Conservation (phyloP, 2,888 invertebrate species). For the Volucella zonaria region DNA sequence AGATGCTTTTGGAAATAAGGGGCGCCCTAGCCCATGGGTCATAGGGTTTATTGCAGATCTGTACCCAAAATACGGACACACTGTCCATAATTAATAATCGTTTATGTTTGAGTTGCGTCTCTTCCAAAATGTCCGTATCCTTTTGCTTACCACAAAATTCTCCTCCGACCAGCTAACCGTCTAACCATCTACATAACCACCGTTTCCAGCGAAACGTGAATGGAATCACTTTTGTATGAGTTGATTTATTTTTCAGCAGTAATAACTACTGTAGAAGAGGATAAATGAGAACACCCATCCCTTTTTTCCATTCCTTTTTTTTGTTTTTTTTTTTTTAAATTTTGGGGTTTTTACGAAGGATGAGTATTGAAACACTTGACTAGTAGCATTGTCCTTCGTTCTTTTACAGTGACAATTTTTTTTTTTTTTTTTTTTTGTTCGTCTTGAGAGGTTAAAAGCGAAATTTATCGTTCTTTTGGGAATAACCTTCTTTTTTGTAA, state of each 20-base stretch:
- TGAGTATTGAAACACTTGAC: slow-evolving; percentile 41
- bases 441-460: slow-evolving; percentile 61
- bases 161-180: slow-evolving; percentile 27
- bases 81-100: slow-evolving; percentile 70
- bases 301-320: no score
- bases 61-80: slow-evolving; percentile 58
- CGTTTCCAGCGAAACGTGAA: slow-evolving; percentile 62
- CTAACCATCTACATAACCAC: slow-evolving; percentile 27
- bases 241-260: slow-evolving; percentile 64
- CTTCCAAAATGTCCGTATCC: slow-evolving; percentile 59
- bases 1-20: slow-evolving; percentile 38
- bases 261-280: slow-evolving; percentile 51
- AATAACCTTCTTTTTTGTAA: slow-evolving; percentile 57
- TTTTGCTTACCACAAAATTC: slow-evolving; percentile 63
- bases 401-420: slow-evolving; percentile 52
- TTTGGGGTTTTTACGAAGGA: slow-evolving; percentile 18
- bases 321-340: slow-evolving; percentile 28
- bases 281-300: slow-evolving; percentile 48
- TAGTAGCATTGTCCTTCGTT: slow-evolving; percentile 44
- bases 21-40: slow-evolving; percentile 27
- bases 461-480: slow-evolving; percentile 64
- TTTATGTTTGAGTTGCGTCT: slow-evolving; percentile 69
- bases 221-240: slow-evolving; percentile 65
- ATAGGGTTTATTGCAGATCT: slow-evolving; percentile 63
- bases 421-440: slow-evolving; percentile 10